These are phyloP conservation scores for Molorchus minor DNA, from an alignment of 2,888 invertebrate species.

Conservation along the genomic window DNA sequence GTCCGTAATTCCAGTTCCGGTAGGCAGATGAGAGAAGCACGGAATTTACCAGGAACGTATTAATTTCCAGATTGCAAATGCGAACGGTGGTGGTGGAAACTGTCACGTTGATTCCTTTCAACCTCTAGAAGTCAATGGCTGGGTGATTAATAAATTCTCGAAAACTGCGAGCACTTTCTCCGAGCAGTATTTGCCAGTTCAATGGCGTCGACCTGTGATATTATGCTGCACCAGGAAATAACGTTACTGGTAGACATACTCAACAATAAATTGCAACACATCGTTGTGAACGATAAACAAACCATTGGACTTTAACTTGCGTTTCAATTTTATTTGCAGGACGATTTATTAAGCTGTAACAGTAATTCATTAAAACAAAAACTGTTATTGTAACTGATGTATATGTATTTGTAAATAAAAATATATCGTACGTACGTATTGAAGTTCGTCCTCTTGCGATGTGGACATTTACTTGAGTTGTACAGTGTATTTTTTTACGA, in stretches of 20 bases:
- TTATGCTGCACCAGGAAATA: conserved; percentile 27
- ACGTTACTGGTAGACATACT: conserved; percentile 9
- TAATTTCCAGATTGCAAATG: conserved; percentile 25
- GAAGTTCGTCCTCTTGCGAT: too few species aligned
- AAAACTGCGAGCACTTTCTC: conserved; percentile 61
- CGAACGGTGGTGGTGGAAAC: conserved; percentile 8
- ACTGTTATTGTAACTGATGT: too few species aligned
- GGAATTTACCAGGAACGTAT: conserved; percentile 29
- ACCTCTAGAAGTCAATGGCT: conserved; percentile 56
- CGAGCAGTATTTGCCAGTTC: conserved; percentile 31
- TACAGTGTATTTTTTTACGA: too few species aligned
- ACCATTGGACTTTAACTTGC: conserved; percentile 2
- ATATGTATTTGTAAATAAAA: too few species aligned
- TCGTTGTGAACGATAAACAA: conserved; percentile 11
- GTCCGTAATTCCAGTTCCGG: conserved; percentile 15
- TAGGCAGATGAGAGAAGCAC: conserved; percentile 17
- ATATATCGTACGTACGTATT: too few species aligned
- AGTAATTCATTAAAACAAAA: too few species aligned
- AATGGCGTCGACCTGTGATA: conserved; percentile 23
- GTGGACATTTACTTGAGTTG: too few species aligned
- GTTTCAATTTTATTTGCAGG: conserved; percentile 2
- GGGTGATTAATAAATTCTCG: conserved; percentile 55
- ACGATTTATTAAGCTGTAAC: too few species aligned
- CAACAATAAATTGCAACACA: conserved; percentile 19
- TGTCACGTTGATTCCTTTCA: conserved; percentile 42